Conservation (phyloP, 2,888 invertebrate species). For the Pseudoips prasinana region DNA sequence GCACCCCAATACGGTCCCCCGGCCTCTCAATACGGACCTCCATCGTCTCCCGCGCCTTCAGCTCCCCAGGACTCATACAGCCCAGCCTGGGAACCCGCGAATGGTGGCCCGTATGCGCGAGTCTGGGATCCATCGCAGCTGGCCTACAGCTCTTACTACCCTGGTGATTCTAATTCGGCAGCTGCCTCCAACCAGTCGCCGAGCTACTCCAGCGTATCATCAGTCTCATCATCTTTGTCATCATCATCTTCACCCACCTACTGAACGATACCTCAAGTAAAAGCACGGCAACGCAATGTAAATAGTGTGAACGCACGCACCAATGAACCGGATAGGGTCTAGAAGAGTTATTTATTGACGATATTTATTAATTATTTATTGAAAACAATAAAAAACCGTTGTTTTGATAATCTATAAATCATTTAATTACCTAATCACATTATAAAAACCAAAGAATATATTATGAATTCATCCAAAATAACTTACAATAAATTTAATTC, state of each 20-base stretch:
- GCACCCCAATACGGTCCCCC: conserved; percentile 87
- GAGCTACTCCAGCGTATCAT: conserved; percentile 73
- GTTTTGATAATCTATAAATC: conserved; percentile 43
- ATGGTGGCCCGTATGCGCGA: conserved; percentile 89
- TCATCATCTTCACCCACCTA: conserved; percentile 56
- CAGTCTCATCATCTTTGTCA: conserved; percentile 65
- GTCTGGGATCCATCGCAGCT: conserved; percentile 88
- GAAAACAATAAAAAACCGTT: conserved; percentile 69
- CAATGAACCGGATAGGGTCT: conserved; percentile 67
- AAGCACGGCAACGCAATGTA: conserved; percentile 47
- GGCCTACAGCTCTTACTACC: conserved; percentile 88
- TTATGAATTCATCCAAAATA: background rate
- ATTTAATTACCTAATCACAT: background rate
- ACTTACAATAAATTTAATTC: background rate
- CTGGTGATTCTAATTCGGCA: conserved; percentile 82
- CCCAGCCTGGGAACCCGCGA: conserved; percentile 87
- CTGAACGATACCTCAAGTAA: conserved; percentile 59
- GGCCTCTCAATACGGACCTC: conserved; percentile 78
- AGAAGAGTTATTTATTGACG: conserved; percentile 71
- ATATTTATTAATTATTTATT: conserved; percentile 78
- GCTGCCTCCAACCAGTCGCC: conserved; percentile 80
- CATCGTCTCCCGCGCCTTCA: conserved; percentile 80
- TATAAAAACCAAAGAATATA: background rate
- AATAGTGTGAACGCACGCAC: conserved; percentile 53
- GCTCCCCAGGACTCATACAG: conserved; percentile 87